phyloP scores from a whole-genome alignment of 2,797 vertebrate genomes.

The Molossus molossus region DNA sequence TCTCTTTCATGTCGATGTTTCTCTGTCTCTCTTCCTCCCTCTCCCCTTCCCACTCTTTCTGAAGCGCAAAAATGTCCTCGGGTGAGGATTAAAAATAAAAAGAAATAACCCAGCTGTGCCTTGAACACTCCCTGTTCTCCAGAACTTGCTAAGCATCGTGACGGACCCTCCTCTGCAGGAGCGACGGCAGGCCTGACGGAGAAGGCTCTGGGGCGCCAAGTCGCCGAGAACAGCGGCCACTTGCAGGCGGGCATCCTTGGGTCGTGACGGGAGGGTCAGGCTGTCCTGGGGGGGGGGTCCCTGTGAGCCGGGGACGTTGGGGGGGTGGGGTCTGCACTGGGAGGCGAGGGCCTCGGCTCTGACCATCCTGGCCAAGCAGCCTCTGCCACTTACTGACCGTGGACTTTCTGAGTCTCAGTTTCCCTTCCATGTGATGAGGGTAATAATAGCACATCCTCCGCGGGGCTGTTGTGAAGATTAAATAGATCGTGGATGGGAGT shows the following conservation, averaged over 20 bases:
- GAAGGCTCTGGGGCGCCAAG: background rate
- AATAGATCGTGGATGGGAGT: background rate
- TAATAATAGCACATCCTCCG: background rate
- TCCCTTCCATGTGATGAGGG: slow-evolving; percentile 38
- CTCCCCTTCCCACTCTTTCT: too few species aligned
- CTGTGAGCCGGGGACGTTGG: background rate
- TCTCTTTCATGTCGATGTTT: too few species aligned
- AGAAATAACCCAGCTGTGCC: background rate
- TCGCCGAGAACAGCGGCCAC: background rate
- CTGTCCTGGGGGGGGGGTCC: background rate
- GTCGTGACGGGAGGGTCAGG: background rate
- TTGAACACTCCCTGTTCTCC: slow-evolving; percentile 13
- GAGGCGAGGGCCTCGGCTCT: background rate
- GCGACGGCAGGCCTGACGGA: background rate
- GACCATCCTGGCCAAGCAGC: background rate
- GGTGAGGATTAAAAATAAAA: too few species aligned
- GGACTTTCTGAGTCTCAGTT: slow-evolving; percentile 16
- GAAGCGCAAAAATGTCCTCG: too few species aligned
- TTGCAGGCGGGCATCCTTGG: background rate
- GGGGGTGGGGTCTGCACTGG: background rate
- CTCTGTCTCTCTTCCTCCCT: too few species aligned
- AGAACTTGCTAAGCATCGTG: background rate
- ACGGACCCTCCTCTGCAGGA: background rate
- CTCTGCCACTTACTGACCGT: background rate
- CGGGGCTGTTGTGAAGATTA: background rate